These are phyloP conservation scores for Lasioglossum vierecki DNA, from an alignment of 2,888 invertebrate species.

Conservation along the genomic window DNA sequence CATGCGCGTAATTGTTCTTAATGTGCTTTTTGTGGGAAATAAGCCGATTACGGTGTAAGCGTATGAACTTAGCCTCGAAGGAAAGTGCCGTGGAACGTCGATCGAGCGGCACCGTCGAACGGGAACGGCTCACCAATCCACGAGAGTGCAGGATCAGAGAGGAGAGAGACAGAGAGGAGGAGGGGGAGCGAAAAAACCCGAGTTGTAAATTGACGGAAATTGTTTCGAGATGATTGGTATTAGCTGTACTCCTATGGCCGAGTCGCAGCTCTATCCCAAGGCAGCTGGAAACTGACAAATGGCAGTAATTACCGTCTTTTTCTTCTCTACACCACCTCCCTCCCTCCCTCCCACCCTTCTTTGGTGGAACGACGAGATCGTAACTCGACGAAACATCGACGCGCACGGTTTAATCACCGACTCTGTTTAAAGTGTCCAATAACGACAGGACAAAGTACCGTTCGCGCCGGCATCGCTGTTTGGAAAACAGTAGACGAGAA, in stretches of 20 bases:
- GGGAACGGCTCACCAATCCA: conserved; percentile 26
- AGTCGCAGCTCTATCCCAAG: conserved; percentile 9
- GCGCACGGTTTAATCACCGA: conserved; percentile 18
- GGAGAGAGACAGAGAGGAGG: neutral
- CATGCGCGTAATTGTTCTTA: conserved; percentile 67
- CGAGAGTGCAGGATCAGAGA: neutral
- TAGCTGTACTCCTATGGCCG: conserved; percentile 30
- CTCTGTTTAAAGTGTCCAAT: conserved; percentile 16
- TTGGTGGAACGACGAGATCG: conserved; percentile 17
- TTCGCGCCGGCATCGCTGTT: neutral
- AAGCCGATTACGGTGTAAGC: conserved; percentile 66
- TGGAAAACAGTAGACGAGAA: conserved; percentile 3
- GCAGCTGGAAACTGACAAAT: conserved; percentile 39
- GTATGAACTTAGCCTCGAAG: conserved; percentile 54
- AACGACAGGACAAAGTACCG: neutral
- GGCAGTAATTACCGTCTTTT: conserved; percentile 36
- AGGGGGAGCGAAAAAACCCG: conserved; percentile 16
- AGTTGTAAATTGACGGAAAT: conserved; percentile 63
- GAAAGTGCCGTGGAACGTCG: conserved; percentile 44
- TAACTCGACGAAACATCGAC: conserved; percentile 22
- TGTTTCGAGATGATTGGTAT: conserved; percentile 57
- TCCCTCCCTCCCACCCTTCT: neutral
- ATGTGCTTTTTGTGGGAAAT: conserved; percentile 66
- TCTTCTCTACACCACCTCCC: neutral
- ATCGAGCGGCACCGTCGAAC: conserved; percentile 43